These are phyloP conservation scores for Sminthurides aquaticus DNA, from an alignment of 2,888 invertebrate genomes.

Conservation along the genomic window DNA sequence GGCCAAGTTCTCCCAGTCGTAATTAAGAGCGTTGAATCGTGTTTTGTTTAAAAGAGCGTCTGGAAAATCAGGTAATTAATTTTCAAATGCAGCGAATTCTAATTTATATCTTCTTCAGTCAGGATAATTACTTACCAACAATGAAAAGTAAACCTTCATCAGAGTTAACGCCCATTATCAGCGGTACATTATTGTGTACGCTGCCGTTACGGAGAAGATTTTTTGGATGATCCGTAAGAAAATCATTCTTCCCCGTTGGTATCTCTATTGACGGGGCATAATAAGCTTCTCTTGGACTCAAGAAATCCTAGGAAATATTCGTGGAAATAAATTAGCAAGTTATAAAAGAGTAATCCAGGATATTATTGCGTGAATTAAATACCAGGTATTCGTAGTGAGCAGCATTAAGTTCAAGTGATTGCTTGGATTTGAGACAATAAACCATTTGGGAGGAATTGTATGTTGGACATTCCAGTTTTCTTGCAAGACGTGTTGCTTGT, in stretches of 20 bases:
- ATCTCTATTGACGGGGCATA: constrained; percentile 9
- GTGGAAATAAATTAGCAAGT: no score
- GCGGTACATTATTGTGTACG: constrained; percentile 23
- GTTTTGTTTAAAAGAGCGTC: constrained; percentile 8
- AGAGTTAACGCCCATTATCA: constrained; percentile 31
- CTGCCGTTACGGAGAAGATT: constrained; percentile 21
- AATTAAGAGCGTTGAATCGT: constrained; percentile 22
- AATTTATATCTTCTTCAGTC: not conserved
- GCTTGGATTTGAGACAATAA: constrained; percentile 20
- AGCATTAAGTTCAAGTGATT: constrained; percentile 16
- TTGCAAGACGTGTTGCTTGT: constrained; percentile 21
- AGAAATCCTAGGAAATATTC: constrained; percentile 6
- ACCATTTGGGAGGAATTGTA: constrained; percentile 19
- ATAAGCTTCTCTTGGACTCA: constrained; percentile 12
- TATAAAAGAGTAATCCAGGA: not conserved
- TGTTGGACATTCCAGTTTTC: constrained; percentile 22
- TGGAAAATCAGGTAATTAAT: not conserved
- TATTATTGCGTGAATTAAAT: not conserved
- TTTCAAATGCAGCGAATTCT: not conserved
- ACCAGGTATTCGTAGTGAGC: constrained; percentile 10
- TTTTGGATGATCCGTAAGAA: constrained; percentile 25
- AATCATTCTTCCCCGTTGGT: constrained; percentile 21
- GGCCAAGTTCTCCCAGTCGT: constrained; percentile 28
- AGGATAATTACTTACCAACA: no score
- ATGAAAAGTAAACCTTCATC: constrained; percentile 27